Conservation (phyloP, 2,797 vertebrate species). For the Anableps anableps region DNA sequence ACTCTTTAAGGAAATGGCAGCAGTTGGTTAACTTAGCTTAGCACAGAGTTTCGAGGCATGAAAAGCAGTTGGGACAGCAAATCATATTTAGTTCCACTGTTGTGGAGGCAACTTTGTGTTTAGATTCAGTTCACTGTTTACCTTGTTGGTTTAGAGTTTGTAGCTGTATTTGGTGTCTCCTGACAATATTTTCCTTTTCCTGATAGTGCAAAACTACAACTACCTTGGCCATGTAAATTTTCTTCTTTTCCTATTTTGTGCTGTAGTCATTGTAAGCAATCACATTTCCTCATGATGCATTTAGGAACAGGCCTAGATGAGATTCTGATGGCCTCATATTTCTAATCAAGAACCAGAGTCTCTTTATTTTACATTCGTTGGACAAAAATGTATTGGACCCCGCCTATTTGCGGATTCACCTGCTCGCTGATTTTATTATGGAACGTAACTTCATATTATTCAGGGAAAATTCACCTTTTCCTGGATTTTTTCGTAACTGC, state of each 20-base stretch:
- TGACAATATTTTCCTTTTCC: neutral
- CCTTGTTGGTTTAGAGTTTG: neutral
- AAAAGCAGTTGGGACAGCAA: neutral
- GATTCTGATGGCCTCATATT: neutral
- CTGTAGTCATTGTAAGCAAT: neutral
- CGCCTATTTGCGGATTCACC: neutral
- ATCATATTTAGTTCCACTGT: neutral
- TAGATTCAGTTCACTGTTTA: neutral
- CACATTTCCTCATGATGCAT: neutral
- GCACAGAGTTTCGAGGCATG: neutral
- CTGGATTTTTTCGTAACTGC: neutral
- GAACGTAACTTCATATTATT: neutral
- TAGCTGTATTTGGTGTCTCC: neutral
- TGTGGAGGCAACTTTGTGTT: neutral
- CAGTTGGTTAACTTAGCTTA: neutral
- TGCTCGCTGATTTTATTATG: neutral
- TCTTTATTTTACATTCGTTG: neutral
- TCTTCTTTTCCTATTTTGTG: neutral
- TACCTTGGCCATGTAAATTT: neutral
- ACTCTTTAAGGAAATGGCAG: neutral
- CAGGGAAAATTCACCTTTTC: neutral
- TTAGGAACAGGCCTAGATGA: neutral
- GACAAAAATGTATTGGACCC: too few relatives aligned
- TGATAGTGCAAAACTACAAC: neutral
- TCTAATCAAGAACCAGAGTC: neutral